These are phyloP conservation scores for Anastatus disparis DNA, from an alignment of 1,140 invertebrate species.

Conservation along the genomic window DNA sequence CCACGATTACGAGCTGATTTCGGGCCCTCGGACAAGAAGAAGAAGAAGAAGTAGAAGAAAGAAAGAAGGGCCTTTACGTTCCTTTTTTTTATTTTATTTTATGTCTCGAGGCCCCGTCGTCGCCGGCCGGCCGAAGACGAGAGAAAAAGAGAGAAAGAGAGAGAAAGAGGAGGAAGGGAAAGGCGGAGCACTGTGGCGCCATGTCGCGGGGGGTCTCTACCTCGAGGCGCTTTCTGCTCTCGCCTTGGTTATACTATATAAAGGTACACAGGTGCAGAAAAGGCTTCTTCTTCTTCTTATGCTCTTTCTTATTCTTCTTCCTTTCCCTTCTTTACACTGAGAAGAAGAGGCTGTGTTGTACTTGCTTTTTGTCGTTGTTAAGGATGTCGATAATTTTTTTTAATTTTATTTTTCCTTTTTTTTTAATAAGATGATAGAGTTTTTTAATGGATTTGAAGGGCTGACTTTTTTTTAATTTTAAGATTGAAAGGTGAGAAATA, in stretches of 20 bases:
- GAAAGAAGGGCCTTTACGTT: constrained; percentile 31
- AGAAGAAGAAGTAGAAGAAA: constrained; percentile 30
- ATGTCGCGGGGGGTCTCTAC: constrained; percentile 65
- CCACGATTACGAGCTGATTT: constrained; percentile 36
- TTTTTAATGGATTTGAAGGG: no score
- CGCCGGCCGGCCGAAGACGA: constrained; percentile 36
- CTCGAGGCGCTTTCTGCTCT: constrained; percentile 7
- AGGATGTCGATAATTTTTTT: no score
- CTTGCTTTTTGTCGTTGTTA: no score
- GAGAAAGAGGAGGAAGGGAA: no score
- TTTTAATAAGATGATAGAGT: no score
- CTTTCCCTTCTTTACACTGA: not conserved
- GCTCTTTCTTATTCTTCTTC: not conserved
- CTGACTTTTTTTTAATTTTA: no score
- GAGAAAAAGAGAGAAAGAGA: no score
- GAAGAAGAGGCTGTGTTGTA: no score
- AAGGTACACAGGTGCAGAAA: no score
- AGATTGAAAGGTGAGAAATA: no score
- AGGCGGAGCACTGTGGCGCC: constrained; percentile 67
- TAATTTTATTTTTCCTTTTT: no score
- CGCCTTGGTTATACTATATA: no score
- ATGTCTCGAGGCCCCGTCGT: constrained; percentile 45
- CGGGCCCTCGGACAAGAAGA: constrained; percentile 14
- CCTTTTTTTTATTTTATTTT: constrained; percentile 9
- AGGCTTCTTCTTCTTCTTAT: constrained; percentile 7